These are phyloP conservation scores for Leptinotarsa lineolata DNA, from an alignment of 1,140 invertebrate genomes.

Conservation along the genomic window DNA sequence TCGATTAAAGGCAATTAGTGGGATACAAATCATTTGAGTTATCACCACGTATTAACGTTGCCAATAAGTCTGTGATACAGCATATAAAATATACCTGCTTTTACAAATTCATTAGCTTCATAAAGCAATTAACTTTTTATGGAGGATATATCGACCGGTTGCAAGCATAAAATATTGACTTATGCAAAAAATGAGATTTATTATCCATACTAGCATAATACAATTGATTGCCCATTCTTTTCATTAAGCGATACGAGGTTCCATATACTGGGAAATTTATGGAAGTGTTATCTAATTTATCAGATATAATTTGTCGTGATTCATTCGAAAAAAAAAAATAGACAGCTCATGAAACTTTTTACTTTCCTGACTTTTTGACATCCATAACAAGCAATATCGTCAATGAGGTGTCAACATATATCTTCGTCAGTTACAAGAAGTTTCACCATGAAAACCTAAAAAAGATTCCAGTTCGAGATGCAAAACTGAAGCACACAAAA, in stretches of 20 bases:
- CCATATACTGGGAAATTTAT: no score
- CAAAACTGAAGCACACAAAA: no score
- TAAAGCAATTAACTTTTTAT: constrained; percentile 1
- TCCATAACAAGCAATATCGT: no score
- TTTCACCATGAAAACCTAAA: no score
- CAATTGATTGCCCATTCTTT: background rate
- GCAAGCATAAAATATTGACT: background rate
- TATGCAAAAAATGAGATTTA: background rate
- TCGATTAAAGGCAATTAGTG: background rate
- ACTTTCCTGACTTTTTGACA: no score
- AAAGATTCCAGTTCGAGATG: no score
- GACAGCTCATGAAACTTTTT: no score
- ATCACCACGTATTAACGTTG: background rate
- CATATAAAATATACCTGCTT: background rate
- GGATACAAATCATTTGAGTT: background rate
- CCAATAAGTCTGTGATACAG: background rate
- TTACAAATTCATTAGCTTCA: background rate
- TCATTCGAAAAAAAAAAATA: no score
- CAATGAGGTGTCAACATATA: no score
- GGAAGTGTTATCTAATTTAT: no score
- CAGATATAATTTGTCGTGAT: no score
- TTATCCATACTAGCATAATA: background rate
- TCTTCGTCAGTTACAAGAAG: no score
- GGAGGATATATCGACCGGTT: background rate
- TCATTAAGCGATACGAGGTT: background rate